A percentile compares a stretch with the other conserved stretches of the same genome.
These are phyloP conservation scores for Meganola albula DNA, from an alignment of 2,888 invertebrate species.

Conservation along the genomic window DNA sequence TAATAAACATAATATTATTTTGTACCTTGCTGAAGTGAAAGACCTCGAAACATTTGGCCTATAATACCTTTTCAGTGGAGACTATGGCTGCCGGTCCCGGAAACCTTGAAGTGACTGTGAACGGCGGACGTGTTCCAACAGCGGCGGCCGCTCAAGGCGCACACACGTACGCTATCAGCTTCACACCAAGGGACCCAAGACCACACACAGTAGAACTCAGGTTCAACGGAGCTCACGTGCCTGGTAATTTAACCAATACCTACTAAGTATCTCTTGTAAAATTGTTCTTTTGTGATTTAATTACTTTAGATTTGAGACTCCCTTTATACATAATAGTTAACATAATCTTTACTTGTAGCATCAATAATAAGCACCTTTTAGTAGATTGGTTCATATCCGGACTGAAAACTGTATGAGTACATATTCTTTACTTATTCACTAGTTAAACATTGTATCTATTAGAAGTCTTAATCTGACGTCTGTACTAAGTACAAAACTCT, in stretches of 20 bases:
- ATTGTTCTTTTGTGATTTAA: no score
- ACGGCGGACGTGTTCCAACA: conserved; percentile 97
- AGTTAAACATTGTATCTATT: no score
- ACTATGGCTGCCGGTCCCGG: conserved; percentile 99
- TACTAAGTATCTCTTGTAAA: no score
- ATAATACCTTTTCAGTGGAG: conserved; percentile 82
- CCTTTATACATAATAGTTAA: no score
- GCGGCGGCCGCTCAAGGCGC: conserved; percentile 98
- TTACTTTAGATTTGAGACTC: no score
- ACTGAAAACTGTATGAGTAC: no score
- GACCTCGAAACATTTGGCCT: background rate
- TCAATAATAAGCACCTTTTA: no score
- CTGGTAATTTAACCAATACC: no score
- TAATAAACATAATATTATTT: background rate
- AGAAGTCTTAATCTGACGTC: no score
- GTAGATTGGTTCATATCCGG: no score
- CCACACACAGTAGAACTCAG: conserved; percentile 95
- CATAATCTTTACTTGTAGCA: no score
- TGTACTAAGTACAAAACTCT: background rate
- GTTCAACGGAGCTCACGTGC: conserved; percentile 97
- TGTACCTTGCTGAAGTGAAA: background rate
- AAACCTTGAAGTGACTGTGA: conserved; percentile 98
- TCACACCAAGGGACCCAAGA: conserved; percentile 94
- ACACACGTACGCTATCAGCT: conserved; percentile 97
- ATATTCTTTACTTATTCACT: no score